A percentile compares a stretch with the other conserved stretches of the same genome.
These are phyloP conservation scores for Labroides dimidiatus DNA, from an alignment of 2,797 vertebrate species.

Conservation along the genomic window DNA sequence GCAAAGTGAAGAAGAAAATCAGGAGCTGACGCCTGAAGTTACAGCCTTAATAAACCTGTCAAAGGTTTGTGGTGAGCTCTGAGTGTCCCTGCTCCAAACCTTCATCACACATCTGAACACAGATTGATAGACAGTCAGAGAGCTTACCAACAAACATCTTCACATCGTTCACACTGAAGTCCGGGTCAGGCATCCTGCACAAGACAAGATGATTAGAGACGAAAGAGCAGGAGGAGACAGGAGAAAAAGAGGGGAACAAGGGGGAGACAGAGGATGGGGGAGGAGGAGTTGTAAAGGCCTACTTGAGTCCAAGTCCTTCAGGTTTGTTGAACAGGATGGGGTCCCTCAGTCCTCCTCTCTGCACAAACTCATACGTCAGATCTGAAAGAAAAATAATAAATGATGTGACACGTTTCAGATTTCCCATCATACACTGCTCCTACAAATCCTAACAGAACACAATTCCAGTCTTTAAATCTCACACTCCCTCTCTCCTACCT, in stretches of 20 bases:
- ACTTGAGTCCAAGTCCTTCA: constrained; percentile 95
- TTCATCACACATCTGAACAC: background rate
- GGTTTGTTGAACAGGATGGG: constrained; percentile 94
- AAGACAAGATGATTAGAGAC: background rate
- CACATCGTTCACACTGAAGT: constrained; percentile 95
- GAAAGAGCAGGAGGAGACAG: background rate
- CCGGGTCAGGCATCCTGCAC: constrained; percentile 94
- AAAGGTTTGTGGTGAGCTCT: too few relatives aligned
- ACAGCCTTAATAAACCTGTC: too few relatives aligned
- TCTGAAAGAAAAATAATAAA: constrained; percentile 77
- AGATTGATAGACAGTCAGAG: background rate
- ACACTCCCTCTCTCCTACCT: constrained; percentile 82
- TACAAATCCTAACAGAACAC: background rate
- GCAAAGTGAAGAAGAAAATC: too few relatives aligned
- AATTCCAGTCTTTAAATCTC: background rate
- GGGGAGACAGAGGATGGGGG: background rate
- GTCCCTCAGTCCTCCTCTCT: constrained; percentile 91
- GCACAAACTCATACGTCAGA: constrained; percentile 92
- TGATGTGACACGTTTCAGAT: background rate
- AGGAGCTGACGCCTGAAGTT: too few relatives aligned
- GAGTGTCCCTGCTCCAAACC: too few relatives aligned
- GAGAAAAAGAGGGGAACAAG: too few relatives aligned
- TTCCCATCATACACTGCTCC: background rate
- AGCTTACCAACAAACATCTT: constrained; percentile 95
- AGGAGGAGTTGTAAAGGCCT: constrained; percentile 44